Evolutionary conservation across 2,888 invertebrate genomes (phyloP), one percentile per base, ranked within the genome.

Genomic region (Tinea trinotella): DNA sequence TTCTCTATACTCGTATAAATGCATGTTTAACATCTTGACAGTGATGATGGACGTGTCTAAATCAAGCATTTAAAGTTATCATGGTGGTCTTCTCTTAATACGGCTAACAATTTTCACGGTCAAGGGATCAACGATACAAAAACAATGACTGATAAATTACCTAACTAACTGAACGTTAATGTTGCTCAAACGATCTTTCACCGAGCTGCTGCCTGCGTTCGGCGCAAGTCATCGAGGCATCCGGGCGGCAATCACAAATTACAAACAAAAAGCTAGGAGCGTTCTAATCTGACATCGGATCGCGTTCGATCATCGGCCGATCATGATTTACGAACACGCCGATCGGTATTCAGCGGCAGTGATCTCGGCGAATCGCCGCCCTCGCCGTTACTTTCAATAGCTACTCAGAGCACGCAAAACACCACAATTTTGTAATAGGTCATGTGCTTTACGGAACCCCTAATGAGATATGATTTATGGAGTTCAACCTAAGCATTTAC

Each of bases 301-400:
- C 82, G 69, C 65, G 72, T 66, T 67, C 74, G 76, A 81, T 82
- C 81, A 78, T 74, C 79, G 75, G 64, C 71, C 77, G 80, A 79
- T 79, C 83, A 82, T 84, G 84, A 83, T 82, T 82, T 80, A 83
- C 80, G 78, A 70, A 80, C 72, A 72, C 74, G 73, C 65, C 71
- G 71, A 65, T 68, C 75, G 77, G 71, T 79, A 80, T 82, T 80
- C 75, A 13, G 40, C 40, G 13, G 46, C 18, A 78, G 71, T 79
- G 76, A 78, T 76, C 79, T 65, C 66, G 60, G 64, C 66, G 18
- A 46, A 17, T 46, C 19, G 19, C 40, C 18, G 46, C 46, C 19
- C 17, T 18, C 50, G 50, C 22, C 13, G 19, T 10, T 48, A 46
- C 46, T n/a, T 18, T 12, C 18, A 18, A 48, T 19, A 40, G 40